Base-by-base conservation (phyloP, 2,797 vertebrate genomes). In the Dendrocincla tyrannina region DNA sequence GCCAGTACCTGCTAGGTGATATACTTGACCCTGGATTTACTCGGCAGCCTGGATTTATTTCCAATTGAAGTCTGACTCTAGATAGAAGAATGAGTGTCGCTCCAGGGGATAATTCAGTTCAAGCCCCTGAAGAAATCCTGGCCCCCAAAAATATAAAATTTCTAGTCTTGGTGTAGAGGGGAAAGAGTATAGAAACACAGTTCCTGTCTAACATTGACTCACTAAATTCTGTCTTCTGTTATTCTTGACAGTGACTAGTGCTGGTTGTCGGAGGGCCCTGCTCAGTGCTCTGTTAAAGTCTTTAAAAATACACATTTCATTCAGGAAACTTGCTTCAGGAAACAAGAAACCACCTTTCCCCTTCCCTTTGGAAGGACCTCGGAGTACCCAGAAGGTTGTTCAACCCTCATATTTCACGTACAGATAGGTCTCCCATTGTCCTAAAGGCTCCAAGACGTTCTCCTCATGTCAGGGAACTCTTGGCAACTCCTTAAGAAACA, bases 31-130 rank as follows among this genome's bases (percentile, higher is more conserved):
- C 55, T 89, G 64, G 64, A 69, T 70, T 93, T 96, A 83, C 69
- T 95, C 92, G 95, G 66, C 69, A 88, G 85, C 67, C 66, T 93
- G 80, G 39, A 55, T 82, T 94, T 95, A 69, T 88, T 95, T 93
- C 75, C 84, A 87, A 1, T 92, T 91, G 80, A 60, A 75, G 14
- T 80, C 67, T 87, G 70, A 63, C 28, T 95, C n/a, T 41, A 66
- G 52, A 64, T 17, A 87, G 78, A 81, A 67, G 32, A 89, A 83
- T 32, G n/a, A 22, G 6, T 82, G 32, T 85, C 1, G 1, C 17
- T 96, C 12, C 62, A 85, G 41, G 24, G 56, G 24, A 82, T 67
- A 73, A 81, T 24, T 83, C 8, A 55, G 10, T 83, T 88, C 42
- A n/a, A 63, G 59, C 18, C 32, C 59, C 69, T 69, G 35, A 93